These are phyloP conservation scores for Saguinus midas DNA, from an alignment of 2,113 vertebrate genomes.

Conservation along the genomic window DNA sequence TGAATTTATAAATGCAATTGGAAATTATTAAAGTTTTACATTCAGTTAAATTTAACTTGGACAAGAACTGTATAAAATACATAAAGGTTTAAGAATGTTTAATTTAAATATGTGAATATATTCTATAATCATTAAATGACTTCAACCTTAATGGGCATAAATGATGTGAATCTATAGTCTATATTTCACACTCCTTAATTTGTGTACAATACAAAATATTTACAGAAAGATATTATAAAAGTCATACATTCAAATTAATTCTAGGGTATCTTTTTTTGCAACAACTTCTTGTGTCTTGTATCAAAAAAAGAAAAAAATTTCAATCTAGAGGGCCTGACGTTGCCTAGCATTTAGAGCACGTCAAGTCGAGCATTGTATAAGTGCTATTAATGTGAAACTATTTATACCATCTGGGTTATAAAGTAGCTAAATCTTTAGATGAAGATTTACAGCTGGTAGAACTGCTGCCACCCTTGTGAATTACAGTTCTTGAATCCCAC, in stretches of 20 bases:
- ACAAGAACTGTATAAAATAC: no score
- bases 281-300: background rate
- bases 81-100: accelerated
- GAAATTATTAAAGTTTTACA: background rate
- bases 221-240: background rate
- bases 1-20: no score
- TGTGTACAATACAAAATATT: background rate
- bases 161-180: accelerated
- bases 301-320: background rate
- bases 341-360: background rate
- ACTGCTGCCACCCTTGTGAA: background rate
- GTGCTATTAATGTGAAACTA: background rate
- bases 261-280: background rate
- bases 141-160: background rate
- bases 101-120: background rate
- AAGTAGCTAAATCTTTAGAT: background rate
- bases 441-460: background rate
- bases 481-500: background rate
- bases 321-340: accelerated
- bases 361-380: accelerated
- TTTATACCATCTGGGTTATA: background rate
- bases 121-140: background rate
- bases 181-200: background rate
- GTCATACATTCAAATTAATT: background rate
- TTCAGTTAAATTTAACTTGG: background rate